Evolutionary conservation across 2,797 vertebrate species (phyloP), one percentile per base, ranked within the genome.

Genomic region (Halcyon chelicuti): DNA sequence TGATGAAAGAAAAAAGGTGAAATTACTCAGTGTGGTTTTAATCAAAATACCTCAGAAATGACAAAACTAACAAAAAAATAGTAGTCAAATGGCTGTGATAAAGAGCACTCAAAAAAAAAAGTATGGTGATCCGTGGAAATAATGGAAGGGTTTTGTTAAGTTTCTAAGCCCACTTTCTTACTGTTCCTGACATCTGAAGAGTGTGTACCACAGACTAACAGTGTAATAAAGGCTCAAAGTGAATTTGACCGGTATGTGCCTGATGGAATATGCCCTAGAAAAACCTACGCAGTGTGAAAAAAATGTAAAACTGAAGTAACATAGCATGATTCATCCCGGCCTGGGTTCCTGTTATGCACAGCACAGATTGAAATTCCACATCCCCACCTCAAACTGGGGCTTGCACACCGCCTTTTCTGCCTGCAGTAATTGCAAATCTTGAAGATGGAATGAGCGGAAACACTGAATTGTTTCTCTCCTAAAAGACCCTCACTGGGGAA

Each of bases 181-280:
- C 78, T 35, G 58, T 68, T 87, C 71, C 68, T 95, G 83, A 75
- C 90, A 86, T 71, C 68, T 90, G 57, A 77, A 94, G 85, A 13
- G 42, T 84, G 76, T 76, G 72, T 75, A 37, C 46, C 7, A 1
- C 28, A 49, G 44, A 74, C 58, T 62, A 93, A 74, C 23, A 7
- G 2, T 21, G 78, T 65, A 86, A 92, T 26, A 63, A 88, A 87
- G 0, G 12, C 35, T 95, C 74, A 25, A 49, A 92, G 68, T 61
- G 71, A 79, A 83, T 92, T 52, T 83, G 79, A 84, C 91, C 81
- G 3, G 52, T 70, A 47, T 13, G 22, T 78, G 88, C 86, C 52
- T 95, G 88, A 93, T 85, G 94, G 95, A 96, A 93, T 93, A 82
- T 95, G 94, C 94, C 92, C 91, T 78, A 93, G 88, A 94, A 97